Evolutionary conservation across 2,113 vertebrate species (phyloP).

Genomic region (Rhynchopsitta pachyrhyncha): DNA sequence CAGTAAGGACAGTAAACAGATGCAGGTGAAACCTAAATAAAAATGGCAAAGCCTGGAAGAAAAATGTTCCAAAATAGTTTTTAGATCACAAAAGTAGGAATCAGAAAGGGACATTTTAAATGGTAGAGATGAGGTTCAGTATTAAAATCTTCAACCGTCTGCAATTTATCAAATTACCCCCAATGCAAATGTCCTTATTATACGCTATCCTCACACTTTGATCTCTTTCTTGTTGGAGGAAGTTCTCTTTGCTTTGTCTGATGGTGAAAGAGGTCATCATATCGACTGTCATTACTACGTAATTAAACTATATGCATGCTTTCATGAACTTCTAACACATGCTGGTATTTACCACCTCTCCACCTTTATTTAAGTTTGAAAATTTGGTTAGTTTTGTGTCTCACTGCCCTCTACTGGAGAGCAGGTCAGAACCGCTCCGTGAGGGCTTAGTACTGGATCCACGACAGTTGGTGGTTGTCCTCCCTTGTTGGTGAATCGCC

Average conservation of each 20-base stretch:
- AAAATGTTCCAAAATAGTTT: not conserved
- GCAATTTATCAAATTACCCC: not conserved
- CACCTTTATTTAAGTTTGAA: not conserved
- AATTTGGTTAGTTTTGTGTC: not conserved
- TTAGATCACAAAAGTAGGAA: not conserved
- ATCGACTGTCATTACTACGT: not conserved
- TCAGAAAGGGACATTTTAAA: not conserved
- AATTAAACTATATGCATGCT: not conserved
- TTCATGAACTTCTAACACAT: not conserved
- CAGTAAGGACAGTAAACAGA: not conserved
- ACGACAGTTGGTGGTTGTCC: rapidly evolving
- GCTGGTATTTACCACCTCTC: rapidly evolving
- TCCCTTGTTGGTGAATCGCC: not conserved
- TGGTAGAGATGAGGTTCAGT: not conserved
- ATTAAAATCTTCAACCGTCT: not conserved
- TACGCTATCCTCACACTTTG: not conserved
- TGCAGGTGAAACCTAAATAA: not conserved
- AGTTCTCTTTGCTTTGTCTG: not conserved
- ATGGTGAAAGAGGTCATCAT: not conserved
- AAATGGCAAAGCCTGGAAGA: not conserved
- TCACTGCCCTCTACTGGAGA: constrained; percentile 63
- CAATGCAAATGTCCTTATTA: not conserved
- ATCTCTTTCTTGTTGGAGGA: not conserved
- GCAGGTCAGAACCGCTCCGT: not conserved
- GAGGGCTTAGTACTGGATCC: rapidly evolving